Evolutionary conservation across 2,113 vertebrate species (phyloP).

Genomic region (Rhodinocichla rosea): DNA sequence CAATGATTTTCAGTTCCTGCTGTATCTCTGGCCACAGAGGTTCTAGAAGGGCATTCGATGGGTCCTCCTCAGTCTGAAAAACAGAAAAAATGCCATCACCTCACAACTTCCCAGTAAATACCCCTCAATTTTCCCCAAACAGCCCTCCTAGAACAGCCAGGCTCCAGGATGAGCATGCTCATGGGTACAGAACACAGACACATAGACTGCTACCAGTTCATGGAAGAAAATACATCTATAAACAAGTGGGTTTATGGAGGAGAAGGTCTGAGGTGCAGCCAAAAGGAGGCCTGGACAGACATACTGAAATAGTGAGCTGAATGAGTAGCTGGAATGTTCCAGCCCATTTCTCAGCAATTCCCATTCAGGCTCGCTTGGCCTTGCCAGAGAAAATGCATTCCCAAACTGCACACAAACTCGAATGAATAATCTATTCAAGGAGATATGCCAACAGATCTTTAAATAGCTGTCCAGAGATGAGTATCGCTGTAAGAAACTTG

Average conservation of each 20-base stretch:
- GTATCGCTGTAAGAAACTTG: neutral
- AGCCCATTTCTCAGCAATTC: neutral
- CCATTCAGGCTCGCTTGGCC: constrained; percentile 11
- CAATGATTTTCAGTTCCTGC: constrained; percentile 86
- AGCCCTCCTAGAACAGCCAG: neutral
- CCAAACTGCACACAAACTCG: neutral
- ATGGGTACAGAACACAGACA: neutral
- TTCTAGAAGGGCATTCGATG: constrained; percentile 39
- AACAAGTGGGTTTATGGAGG: neutral
- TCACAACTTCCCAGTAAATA: neutral
- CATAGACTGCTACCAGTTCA: neutral
- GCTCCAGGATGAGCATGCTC: neutral
- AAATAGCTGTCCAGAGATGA: constrained; percentile 33
- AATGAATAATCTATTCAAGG: constrained; percentile 40
- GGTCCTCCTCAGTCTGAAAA: constrained; percentile 74
- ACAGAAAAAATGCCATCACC: constrained; percentile 9
- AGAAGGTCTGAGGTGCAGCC: neutral
- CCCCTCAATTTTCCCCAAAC: neutral
- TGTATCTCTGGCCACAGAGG: constrained; percentile 79
- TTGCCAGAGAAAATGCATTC: constrained; percentile 1
- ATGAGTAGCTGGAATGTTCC: constrained; percentile 33
- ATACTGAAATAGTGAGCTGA: neutral
- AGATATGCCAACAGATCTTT: constrained; percentile 24
- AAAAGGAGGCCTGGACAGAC: neutral
- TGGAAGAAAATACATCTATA: neutral